Evolutionary conservation across 2,113 vertebrate genomes (phyloP).

Genomic region (Falco punctatus): DNA sequence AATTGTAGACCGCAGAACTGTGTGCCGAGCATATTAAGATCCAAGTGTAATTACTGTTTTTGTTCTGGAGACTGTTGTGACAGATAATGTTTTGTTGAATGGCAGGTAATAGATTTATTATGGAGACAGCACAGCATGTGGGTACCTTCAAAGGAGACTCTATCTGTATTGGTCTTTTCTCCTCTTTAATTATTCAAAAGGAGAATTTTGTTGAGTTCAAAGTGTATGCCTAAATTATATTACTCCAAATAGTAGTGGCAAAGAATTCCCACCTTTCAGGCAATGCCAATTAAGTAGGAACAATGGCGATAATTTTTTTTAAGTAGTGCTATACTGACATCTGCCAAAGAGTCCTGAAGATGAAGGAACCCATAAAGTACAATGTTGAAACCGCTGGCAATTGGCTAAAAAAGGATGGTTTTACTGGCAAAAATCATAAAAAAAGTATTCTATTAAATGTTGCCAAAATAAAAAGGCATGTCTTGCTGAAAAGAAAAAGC

Average conservation of each 20-base stretch:
- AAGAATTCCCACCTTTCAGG: neutral
- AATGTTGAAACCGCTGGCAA: neutral
- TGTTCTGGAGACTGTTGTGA: slow-evolving; percentile 32
- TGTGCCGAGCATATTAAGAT: neutral
- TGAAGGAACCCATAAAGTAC: neutral
- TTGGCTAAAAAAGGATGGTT: neutral
- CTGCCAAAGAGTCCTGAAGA: neutral
- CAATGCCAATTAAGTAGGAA: neutral
- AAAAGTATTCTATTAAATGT: neutral
- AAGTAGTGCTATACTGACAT: neutral
- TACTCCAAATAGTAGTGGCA: neutral
- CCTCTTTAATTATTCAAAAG: slow-evolving; percentile 8
- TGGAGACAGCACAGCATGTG: neutral
- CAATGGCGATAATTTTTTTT: neutral
- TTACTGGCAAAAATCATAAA: neutral
- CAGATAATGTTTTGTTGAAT: neutral
- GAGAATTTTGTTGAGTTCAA: neutral
- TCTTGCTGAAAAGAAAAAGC: neutral
- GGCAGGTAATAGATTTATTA: slow-evolving; percentile 28
- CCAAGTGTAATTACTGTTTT: neutral
- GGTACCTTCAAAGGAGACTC: neutral
- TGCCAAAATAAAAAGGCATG: neutral
- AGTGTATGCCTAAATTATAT: neutral
- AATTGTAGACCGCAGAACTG: neutral
- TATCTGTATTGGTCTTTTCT: neutral